Base-by-base conservation (phyloP, 1,140 invertebrate genomes). In the Diabrotica virgifera region DNA sequence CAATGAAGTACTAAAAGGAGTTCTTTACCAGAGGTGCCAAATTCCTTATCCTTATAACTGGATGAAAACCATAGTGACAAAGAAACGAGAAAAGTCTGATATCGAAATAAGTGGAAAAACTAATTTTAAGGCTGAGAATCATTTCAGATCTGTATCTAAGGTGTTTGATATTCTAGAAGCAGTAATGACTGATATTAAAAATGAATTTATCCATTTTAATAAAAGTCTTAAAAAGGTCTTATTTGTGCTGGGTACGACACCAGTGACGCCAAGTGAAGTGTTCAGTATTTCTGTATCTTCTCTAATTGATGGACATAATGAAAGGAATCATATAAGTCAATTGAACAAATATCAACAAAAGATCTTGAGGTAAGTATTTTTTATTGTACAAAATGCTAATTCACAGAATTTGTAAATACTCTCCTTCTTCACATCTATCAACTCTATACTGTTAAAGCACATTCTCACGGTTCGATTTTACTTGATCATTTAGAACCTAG, bases 21-120 rank as follows among this genome's bases (percentile, higher is more conserved):
- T 73, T 11, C 14, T 73, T 35, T 73, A 64, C 46, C 72, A 73
- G 61, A 73, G 68, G 63, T 57, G 58, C 12, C 72, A 73, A 66
- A 73, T 73, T 24, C 72, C 72, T 14, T 73, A 68, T 52, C 63
- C 70, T 9, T 73, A 72, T 54, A 65, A 14, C 61, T 66, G 70
- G 63, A 38, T 73, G 10, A 72, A 73, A 46, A 52, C 36, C 1
- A 61, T 70, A 5, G 58, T 73, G 9, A 66, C 66, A 52, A 73
- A 70, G 50, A 69, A 69, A 51, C 59, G 66, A 57, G 52, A 64
- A 66, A 55, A 67, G 36, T 56, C 35, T 36, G 61, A 63, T 0
- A 14, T 8, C 5, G 57, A 63, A 40, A 60, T 35, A 52, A 12
- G 36, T 56, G 46, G 56, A 14, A 62, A 50, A 40, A 14, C 52